phyloP scores from a whole-genome alignment of 2,797 vertebrate genomes.

The Phoeniculus purpureus region DNA sequence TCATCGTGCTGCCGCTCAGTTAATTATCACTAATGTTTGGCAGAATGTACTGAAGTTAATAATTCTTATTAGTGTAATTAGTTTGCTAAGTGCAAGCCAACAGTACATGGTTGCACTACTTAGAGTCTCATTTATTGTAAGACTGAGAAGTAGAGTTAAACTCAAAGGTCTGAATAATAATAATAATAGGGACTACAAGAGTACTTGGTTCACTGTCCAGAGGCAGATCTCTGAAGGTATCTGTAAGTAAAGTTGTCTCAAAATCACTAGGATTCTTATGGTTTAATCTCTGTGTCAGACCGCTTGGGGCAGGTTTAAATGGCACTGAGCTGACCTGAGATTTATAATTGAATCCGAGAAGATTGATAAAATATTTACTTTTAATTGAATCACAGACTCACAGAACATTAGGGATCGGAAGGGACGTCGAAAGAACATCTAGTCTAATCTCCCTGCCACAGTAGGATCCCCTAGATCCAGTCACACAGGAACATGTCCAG shows the following conservation, averaged over 20 bases:
- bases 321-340: rapidly evolving
- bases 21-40: not conserved
- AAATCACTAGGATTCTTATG: not conserved
- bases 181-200: not conserved
- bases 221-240: not conserved
- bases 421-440: too few relatives aligned
- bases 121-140: not conserved
- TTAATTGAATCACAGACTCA: not conserved
- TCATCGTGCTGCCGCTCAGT: not conserved
- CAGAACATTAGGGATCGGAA: too few relatives aligned
- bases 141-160: not conserved
- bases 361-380: rapidly evolving
- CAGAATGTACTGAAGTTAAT: not conserved
- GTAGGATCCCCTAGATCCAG: too few relatives aligned
- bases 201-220: not conserved
- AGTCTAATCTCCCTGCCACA: too few relatives aligned
- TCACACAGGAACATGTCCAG: too few relatives aligned
- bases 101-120: not conserved
- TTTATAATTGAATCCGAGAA: not conserved
- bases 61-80: constrained; percentile 1
- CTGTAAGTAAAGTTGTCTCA: not conserved
- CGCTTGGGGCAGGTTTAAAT: not conserved
- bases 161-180: not conserved
- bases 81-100: not conserved
- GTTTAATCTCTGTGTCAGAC: rapidly evolving